phyloP scores from a whole-genome alignment of 2,113 vertebrate genomes.

The Pelmatolapia mariae region DNA sequence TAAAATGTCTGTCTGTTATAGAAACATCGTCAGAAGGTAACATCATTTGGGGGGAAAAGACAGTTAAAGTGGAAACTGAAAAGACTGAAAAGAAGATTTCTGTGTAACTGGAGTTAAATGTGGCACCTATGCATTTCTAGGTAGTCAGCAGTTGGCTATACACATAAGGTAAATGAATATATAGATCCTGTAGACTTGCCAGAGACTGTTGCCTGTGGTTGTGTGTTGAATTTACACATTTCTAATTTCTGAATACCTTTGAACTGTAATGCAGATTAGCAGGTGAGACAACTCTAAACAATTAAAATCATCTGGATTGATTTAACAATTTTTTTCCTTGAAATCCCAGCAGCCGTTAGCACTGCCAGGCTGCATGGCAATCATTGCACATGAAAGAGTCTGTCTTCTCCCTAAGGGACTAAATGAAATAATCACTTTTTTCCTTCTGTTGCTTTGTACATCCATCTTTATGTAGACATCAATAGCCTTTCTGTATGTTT shows the following conservation, averaged over 20 bases:
- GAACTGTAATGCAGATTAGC: background rate
- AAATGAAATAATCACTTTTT: background rate
- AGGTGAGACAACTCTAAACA: background rate
- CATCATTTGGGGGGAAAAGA: rapidly evolving
- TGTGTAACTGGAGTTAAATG: background rate
- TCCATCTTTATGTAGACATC: background rate
- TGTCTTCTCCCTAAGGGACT: background rate
- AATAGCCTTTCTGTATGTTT: background rate
- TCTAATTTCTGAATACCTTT: background rate
- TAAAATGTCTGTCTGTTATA: background rate
- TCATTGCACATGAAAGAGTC: background rate
- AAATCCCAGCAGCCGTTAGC: background rate
- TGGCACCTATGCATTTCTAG: background rate
- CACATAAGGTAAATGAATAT: background rate
- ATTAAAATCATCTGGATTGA: background rate
- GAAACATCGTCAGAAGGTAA: background rate
- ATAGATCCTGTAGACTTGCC: background rate
- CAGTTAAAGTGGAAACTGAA: background rate
- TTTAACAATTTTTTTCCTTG: background rate
- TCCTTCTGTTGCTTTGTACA: background rate
- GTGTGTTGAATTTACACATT: background rate
- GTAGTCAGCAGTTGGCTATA: background rate
- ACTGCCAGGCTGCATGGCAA: background rate
- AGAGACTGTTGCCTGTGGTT: background rate
- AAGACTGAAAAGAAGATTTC: background rate